Evolutionary conservation across 2,888 invertebrate genomes (phyloP), one percentile per base, ranked within the genome.

Genomic region (Catocala nupta): DNA sequence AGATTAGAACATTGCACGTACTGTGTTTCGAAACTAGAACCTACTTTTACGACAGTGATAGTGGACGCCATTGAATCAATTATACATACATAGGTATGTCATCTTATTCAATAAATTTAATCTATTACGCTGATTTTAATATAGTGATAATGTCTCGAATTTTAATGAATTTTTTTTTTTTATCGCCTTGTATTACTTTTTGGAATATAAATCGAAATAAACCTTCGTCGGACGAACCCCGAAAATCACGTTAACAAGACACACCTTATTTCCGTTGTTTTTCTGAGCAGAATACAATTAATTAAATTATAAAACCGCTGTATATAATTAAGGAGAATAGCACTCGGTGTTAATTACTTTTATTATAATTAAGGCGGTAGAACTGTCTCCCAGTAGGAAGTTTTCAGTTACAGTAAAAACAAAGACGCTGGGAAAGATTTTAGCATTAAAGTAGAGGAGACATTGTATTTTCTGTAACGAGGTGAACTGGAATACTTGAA

Each of bases 261-360:
- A 53, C 42, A 16, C 25, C 43, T 43, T 43, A 43, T 42, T 45
- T 49, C 33, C 12, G 9, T 47, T 42, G 36, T 51, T 44, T 47
- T 42, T 33, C 39, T 36, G 43, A 55, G 12, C 25, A 39, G 66
- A 69, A 63, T 43, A 56, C 49, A 65, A 65, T 62, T 60, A 67
- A 67, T 71, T 62, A 60, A 67, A 75, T 67, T 70, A 70, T 59
- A 59, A 67, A 67, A 70, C 76, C 70, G 34, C 76, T 44, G 65
- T 68, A 56, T 51, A 63, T 62, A 67, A 63, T 70, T 63, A 73
- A 56, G 56, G 64, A 25, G 58, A 67, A 70, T 70, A 55, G 61
- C 59, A 62, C 54, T 73, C 54, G 44, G 51, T 57, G 67, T 59
- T 68, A 65, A 75, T 75, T 68, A 70, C 67, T 73, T 70, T 75